Base-by-base conservation (phyloP, 2,113 vertebrate genomes). In the Verasper variegatus region DNA sequence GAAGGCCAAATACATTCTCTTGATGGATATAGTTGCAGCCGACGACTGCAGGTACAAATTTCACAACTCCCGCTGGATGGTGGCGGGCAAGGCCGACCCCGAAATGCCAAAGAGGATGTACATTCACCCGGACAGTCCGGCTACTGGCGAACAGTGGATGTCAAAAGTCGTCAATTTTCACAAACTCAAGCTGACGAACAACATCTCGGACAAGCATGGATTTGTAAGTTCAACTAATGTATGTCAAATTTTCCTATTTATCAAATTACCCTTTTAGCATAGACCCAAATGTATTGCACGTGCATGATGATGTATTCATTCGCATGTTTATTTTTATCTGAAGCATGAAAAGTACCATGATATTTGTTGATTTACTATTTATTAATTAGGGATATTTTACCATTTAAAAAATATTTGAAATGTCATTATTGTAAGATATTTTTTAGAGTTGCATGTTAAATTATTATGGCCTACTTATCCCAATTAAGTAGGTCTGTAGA, bases 61-160 rank as follows among this genome's bases (percentile, higher is more conserved):
- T 92, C 98, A 99, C 72, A 99, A 99, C 93, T 99, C 97, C 80
- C 96, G 97, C 89, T 99, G 98, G 97, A 98, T 99, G 97, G 97
- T 99, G 92, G 98, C 98, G 0, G 98, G 98, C 37, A 99, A 99
- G 87, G 98, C 98, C 85, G 98, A 99, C 92, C 98, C 98, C 24
- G 97, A 99, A 95, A 98, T 99, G 97, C 98, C 98, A 87, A 98
- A 98, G 94, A 94, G 98, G 94, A 98, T 99, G 97, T 99, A 99
- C 84, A 99, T 99, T 89, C 98, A 99, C 92, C 98, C 98, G 31
- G 98, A 99, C 95, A 99, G 97, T 90, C 98, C 98, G 1, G 98
- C 98, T 66, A 98, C 98, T 5, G 98, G 98, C 26, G 98, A 99
- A 73, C 98, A 99, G 92, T 99, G 98, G 98, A 99, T 99, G 98